Evolutionary conservation across 2,797 vertebrate genomes (phyloP).

Genomic region (Chaunax sp.): DNA sequence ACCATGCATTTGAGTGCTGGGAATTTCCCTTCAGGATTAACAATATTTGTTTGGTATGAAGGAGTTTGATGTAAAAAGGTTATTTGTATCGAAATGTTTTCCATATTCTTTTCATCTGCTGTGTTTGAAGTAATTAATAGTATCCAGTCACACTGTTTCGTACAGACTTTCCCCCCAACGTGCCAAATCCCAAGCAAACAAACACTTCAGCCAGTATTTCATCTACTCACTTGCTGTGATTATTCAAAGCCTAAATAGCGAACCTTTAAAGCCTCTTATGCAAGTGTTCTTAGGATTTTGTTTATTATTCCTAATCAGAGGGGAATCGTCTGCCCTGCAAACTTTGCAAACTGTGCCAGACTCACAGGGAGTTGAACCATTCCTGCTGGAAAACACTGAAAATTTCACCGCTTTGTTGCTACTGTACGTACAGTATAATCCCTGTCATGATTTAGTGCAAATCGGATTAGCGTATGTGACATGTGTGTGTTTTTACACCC

Average conservation of each 20-base stretch:
- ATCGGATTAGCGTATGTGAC: conserved; percentile 81
- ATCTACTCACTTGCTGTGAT: conserved; percentile 69
- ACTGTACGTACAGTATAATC: conserved; percentile 79
- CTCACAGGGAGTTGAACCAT: conserved; percentile 66
- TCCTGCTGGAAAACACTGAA: conserved; percentile 63
- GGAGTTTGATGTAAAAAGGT: neutral
- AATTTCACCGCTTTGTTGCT: conserved; percentile 73
- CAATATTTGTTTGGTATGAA: neutral
- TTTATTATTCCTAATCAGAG: conserved; percentile 73
- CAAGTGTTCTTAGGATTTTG: conserved; percentile 65
- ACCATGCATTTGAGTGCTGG: neutral
- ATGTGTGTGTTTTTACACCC: conserved; percentile 75
- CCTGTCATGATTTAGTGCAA: conserved; percentile 82
- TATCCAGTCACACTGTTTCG: conserved; percentile 4
- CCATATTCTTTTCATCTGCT: neutral
- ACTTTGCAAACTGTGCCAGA: conserved; percentile 38
- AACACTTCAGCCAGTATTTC: conserved; percentile 54
- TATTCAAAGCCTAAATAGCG: conserved; percentile 50
- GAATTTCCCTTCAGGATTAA: neutral
- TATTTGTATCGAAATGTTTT: neutral
- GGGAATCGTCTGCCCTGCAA: conserved; percentile 63
- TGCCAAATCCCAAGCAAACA: conserved; percentile 38
- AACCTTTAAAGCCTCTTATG: conserved; percentile 72
- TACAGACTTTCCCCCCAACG: conserved; percentile 51
- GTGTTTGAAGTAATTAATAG: conserved; percentile 24